phyloP scores from a whole-genome alignment of 2,888 invertebrate genomes.

The Eupithecia tripunctaria region DNA sequence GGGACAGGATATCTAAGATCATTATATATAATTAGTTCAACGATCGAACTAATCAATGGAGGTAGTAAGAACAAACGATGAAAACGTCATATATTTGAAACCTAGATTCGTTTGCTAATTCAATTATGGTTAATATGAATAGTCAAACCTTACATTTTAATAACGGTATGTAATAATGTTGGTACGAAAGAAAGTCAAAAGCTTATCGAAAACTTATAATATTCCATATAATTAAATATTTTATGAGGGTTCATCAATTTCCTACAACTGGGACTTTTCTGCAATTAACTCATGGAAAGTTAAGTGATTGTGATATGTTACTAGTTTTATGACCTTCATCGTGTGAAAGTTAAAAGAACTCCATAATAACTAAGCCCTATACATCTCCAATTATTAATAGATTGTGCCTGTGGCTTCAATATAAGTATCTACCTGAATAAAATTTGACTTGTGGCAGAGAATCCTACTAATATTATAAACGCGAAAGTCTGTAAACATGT shows the following conservation, averaged over 20 bases:
- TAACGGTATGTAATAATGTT: not conserved
- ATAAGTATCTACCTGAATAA: too few relatives aligned
- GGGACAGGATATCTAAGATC: too few relatives aligned
- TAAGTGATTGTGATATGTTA: not conserved
- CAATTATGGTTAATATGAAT: too few relatives aligned
- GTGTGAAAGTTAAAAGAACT: not conserved
- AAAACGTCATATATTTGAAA: too few relatives aligned
- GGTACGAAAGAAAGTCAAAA: not conserved
- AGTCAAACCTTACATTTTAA: too few relatives aligned
- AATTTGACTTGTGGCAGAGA: too few relatives aligned
- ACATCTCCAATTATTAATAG: not conserved
- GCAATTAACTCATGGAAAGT: not conserved
- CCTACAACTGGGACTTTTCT: not conserved
- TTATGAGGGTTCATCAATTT: not conserved
- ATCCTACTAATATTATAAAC: too few relatives aligned
- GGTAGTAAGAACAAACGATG: too few relatives aligned
- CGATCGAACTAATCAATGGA: too few relatives aligned
- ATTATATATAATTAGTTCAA: too few relatives aligned
- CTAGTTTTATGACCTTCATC: slow-evolving; percentile 9
- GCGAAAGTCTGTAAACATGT: too few relatives aligned
- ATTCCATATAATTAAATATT: slow-evolving; percentile 6
- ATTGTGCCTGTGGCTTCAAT: not conserved
- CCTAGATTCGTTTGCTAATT: too few relatives aligned
- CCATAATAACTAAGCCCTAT: not conserved
- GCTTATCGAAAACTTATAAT: not conserved